phyloP scores from a whole-genome alignment of 2,888 invertebrate genomes.

The Trissolcus brochymenae region DNA sequence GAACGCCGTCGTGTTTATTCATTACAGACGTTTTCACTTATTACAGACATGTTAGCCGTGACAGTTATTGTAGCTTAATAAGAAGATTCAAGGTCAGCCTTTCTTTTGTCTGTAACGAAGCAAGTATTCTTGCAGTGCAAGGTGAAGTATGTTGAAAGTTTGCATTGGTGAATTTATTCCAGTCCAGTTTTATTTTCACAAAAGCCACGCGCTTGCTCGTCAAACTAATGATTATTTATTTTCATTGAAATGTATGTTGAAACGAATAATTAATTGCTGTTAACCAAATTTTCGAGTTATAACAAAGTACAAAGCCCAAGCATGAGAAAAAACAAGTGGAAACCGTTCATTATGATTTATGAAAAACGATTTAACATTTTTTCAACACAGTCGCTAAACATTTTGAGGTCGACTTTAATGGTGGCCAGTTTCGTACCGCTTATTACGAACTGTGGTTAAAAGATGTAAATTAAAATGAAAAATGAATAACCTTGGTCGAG shows the following conservation, averaged over 20 bases:
- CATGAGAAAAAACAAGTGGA: too few relatives aligned
- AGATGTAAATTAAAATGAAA: background rate
- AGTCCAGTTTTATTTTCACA: too few relatives aligned
- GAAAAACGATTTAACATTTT: slow-evolving; percentile 9
- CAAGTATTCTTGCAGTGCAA: slow-evolving; percentile 43
- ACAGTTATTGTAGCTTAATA: slow-evolving; percentile 45
- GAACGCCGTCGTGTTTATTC: slow-evolving; percentile 32
- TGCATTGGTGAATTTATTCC: background rate
- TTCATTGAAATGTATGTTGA: too few relatives aligned
- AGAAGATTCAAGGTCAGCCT: slow-evolving; percentile 56
- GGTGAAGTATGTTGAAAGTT: slow-evolving; percentile 36
- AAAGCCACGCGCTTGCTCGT: too few relatives aligned
- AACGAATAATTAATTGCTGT: too few relatives aligned
- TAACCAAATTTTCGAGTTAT: too few relatives aligned
- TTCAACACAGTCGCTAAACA: slow-evolving; percentile 4
- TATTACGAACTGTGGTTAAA: slow-evolving; percentile 1
- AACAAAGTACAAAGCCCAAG: too few relatives aligned
- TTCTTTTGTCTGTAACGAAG: slow-evolving; percentile 46
- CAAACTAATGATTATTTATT: too few relatives aligned
- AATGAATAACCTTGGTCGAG: background rate
- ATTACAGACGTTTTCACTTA: slow-evolving; percentile 31
- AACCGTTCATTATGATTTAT: slow-evolving; percentile 11
- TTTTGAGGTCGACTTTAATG: slow-evolving; percentile 12
- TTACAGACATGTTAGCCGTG: slow-evolving; percentile 35
- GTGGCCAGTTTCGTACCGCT: slow-evolving; percentile 16